phyloP scores from a whole-genome alignment of 2,113 vertebrate species.

The Lagenorhynchus albirostris region DNA sequence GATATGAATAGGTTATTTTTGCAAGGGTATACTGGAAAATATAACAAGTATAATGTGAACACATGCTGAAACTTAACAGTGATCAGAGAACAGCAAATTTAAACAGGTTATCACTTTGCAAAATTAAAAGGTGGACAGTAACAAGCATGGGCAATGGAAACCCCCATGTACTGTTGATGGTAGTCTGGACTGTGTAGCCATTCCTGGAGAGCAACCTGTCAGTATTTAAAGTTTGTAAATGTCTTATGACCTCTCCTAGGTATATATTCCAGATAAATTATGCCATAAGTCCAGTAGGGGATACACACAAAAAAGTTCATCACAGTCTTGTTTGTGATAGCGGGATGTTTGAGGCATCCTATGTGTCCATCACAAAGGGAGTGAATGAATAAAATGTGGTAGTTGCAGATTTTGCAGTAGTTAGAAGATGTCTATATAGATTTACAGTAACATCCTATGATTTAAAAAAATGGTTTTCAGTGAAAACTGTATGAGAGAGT shows the following conservation, averaged over 20 bases:
- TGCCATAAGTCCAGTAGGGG: neutral
- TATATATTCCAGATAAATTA: neutral
- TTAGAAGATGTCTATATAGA: neutral
- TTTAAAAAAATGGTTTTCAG: neutral
- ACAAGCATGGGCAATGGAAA: neutral
- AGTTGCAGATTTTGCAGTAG: neutral
- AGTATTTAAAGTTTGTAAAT: neutral
- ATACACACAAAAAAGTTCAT: neutral
- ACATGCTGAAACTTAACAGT: constrained; percentile 2
- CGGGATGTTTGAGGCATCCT: neutral
- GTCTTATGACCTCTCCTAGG: neutral
- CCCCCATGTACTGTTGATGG: neutral
- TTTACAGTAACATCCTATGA: neutral
- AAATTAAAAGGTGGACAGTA: neutral
- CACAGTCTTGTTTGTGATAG: neutral
- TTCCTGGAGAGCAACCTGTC: neutral
- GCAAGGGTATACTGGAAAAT: neutral
- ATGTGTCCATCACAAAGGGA: neutral
- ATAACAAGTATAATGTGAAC: neutral
- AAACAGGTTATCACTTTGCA: neutral
- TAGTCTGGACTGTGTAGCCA: neutral
- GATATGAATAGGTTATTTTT: neutral
- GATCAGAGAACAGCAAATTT: neutral
- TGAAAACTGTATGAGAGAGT: neutral
- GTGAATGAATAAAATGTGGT: neutral